Evolutionary conservation across 1,140 invertebrate species (phyloP).

Genomic region (Calosoma granatense): DNA sequence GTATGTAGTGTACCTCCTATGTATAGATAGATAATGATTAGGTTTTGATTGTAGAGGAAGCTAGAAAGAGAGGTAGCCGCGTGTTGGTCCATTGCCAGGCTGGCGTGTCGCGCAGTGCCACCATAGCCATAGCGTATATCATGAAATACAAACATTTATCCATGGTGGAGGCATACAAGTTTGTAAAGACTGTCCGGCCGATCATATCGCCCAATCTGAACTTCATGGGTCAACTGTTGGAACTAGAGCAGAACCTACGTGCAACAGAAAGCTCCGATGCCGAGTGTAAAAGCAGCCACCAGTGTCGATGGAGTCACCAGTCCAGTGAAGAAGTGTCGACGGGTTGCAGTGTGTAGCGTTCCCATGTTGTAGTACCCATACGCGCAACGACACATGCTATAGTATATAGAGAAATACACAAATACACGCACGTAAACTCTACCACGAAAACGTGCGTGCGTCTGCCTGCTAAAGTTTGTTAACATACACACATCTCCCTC

Average conservation of each 20-base stretch:
- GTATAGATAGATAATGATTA: too few relatives aligned
- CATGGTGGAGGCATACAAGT: conserved; percentile 83
- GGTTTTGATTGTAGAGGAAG: conserved; percentile 70
- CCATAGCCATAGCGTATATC: conserved; percentile 89
- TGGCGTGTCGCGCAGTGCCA: conserved; percentile 88
- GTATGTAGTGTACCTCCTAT: too few relatives aligned
- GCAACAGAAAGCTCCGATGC: conserved; percentile 30
- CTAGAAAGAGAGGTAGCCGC: conserved; percentile 60
- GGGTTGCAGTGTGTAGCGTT: conserved; percentile 46
- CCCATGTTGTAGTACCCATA: too few relatives aligned
- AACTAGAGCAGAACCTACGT: conserved; percentile 66
- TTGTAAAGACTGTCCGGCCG: conserved; percentile 73
- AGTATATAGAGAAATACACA: too few relatives aligned
- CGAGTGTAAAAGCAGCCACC: conserved; percentile 34
- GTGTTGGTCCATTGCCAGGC: conserved; percentile 93
- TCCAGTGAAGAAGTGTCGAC: conserved; percentile 41
- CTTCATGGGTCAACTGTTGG: conserved; percentile 90
- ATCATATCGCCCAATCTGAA: conserved; percentile 96
- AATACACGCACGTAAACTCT: too few relatives aligned
- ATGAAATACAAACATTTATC: conserved; percentile 80
- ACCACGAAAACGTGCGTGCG: too few relatives aligned
- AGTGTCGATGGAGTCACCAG: conserved; percentile 43
- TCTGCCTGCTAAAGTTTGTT: too few relatives aligned
- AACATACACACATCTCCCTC: too few relatives aligned
- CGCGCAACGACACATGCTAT: too few relatives aligned